A percentile compares a stretch with the other conserved stretches of the same genome.
phyloP scores from a whole-genome alignment of 2,888 invertebrate species.

The Stenodera caucasica region DNA sequence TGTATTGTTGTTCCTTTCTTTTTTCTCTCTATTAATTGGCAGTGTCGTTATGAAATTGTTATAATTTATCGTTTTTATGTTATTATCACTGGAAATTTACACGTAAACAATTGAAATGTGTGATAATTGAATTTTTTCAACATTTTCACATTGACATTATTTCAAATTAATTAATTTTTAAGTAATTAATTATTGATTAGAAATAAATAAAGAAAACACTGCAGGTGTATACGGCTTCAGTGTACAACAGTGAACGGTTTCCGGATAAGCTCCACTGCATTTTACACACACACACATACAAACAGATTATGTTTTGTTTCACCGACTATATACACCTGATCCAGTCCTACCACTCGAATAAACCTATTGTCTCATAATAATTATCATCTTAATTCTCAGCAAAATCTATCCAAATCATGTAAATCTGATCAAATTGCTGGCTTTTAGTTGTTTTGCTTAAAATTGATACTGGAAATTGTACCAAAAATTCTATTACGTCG shows the following conservation, averaged over 20 bases:
- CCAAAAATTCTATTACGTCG: background rate
- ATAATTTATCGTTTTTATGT: constrained; percentile 12
- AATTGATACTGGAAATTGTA: no score
- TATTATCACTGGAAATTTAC: constrained; percentile 22
- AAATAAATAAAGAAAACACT: constrained; percentile 19
- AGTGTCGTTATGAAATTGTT: background rate
- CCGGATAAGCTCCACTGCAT: constrained; percentile 48
- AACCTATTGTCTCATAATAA: constrained; percentile 11
- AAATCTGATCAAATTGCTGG: no score
- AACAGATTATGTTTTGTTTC: constrained; percentile 27
- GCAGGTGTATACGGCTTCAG: constrained; percentile 30
- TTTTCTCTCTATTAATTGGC: background rate
- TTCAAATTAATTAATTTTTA: constrained; percentile 23
- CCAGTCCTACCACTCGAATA: constrained; percentile 28
- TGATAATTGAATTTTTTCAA: constrained; percentile 16
- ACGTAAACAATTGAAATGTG: constrained; percentile 15
- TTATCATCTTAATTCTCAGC: background rate
- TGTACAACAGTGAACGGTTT: constrained; percentile 38
- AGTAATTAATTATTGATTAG: no score
- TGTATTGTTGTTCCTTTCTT: constrained; percentile 8
- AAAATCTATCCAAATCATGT: background rate
- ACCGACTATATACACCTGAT: constrained; percentile 20
- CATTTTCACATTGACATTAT: constrained; percentile 20
- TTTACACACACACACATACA: constrained; percentile 28
- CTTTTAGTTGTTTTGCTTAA: no score